phyloP scores from a whole-genome alignment of 2,797 vertebrate genomes.

The Sebastes itinus region DNA sequence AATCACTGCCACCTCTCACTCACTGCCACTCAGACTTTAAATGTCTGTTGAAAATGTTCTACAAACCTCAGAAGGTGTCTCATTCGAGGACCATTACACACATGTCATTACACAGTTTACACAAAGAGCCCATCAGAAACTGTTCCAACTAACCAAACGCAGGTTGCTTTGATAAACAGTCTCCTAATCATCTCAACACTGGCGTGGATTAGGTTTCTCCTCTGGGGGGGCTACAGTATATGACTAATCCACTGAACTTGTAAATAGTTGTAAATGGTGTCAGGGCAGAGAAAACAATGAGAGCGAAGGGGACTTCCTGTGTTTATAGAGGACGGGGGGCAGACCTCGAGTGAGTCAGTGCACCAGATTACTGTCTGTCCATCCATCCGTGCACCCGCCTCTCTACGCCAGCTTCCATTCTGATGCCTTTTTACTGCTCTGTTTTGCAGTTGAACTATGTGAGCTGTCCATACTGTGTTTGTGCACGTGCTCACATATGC shows the following conservation, averaged over 20 bases:
- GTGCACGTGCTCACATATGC: neutral
- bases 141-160: constrained; percentile 67
- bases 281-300: constrained; percentile 84
- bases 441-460: neutral
- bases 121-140: constrained; percentile 67
- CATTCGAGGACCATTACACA: constrained; percentile 49
- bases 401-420: constrained; percentile 20
- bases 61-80: constrained; percentile 65
- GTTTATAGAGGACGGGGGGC: constrained; percentile 81
- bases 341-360: constrained; percentile 77
- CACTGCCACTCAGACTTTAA: constrained; percentile 25
- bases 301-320: constrained; percentile 85
- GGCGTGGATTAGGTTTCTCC: constrained; percentile 77
- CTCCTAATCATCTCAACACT: constrained; percentile 75
- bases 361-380: constrained; percentile 67
- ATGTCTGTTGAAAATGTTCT: constrained; percentile 48
- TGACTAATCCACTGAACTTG: constrained; percentile 85
- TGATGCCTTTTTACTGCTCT: neutral
- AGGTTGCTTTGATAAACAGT: constrained; percentile 76
- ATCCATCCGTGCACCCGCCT: constrained; percentile 37
- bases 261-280: constrained; percentile 82
- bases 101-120: constrained; percentile 75
- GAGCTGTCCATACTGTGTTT: neutral
- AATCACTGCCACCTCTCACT: neutral
- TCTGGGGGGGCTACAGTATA: constrained; percentile 80